These are phyloP conservation scores for Microchirus variegatus DNA, from an alignment of 2,797 vertebrate species.

Conservation along the genomic window DNA sequence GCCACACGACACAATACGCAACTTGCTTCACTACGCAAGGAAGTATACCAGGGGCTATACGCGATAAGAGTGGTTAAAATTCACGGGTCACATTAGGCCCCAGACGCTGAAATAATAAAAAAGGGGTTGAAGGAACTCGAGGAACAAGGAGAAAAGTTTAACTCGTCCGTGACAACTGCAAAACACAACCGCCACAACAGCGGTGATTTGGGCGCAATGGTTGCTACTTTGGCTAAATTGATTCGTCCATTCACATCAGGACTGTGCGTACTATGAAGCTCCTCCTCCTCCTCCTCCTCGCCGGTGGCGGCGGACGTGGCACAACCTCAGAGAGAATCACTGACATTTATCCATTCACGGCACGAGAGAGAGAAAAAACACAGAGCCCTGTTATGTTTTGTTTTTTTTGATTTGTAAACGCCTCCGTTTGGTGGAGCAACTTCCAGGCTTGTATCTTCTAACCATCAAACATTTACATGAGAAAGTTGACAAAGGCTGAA, in stretches of 20 bases:
- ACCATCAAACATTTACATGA: constrained; percentile 76
- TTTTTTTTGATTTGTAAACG: constrained; percentile 65
- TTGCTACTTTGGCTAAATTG: constrained; percentile 12
- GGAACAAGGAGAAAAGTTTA: too few relatives aligned
- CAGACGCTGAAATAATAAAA: too few relatives aligned
- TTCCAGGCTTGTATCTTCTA: constrained; percentile 75
- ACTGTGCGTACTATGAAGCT: too few relatives aligned
- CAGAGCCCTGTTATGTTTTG: constrained; percentile 9
- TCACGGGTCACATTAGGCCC: too few relatives aligned
- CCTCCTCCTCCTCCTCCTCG: constrained; percentile 20
- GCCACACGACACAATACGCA: too few relatives aligned
- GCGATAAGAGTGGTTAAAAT: too few relatives aligned
- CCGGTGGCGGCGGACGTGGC: constrained; percentile 67
- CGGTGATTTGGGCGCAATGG: neutral
- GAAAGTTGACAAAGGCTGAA: constrained; percentile 82
- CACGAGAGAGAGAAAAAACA: constrained; percentile 43
- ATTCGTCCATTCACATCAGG: constrained; percentile 31
- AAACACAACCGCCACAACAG: too few relatives aligned
- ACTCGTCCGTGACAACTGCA: too few relatives aligned
- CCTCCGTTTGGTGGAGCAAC: constrained; percentile 53
- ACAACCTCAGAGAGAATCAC: constrained; percentile 63
- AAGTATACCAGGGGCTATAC: too few relatives aligned
- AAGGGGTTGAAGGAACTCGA: too few relatives aligned
- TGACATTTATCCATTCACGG: constrained; percentile 62
- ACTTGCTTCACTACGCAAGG: too few relatives aligned